Evolutionary conservation across 1,140 invertebrate species (phyloP).

Genomic region (Paraescarpia echinospica): DNA sequence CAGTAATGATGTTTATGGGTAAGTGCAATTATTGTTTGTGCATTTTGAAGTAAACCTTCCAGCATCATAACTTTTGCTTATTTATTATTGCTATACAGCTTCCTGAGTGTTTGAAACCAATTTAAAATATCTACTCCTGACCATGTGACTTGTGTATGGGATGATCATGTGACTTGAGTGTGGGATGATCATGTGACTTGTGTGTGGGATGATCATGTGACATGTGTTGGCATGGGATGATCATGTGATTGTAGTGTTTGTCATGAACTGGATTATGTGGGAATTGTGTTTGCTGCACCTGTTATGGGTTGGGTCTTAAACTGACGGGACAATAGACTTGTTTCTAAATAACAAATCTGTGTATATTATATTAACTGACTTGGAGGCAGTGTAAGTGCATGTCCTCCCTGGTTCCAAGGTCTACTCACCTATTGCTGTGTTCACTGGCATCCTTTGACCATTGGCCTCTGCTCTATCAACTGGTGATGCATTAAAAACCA

Average conservation of each 20-base stretch:
- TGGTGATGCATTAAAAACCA: too few relatives aligned
- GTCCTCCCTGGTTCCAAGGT: too few relatives aligned
- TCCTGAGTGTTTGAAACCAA: neutral
- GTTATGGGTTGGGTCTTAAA: neutral
- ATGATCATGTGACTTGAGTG: neutral
- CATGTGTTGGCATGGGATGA: neutral
- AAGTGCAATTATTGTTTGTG: neutral
- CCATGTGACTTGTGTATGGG: neutral
- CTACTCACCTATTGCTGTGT: too few relatives aligned
- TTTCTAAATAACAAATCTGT: too few relatives aligned
- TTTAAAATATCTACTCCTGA: neutral
- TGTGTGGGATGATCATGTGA: neutral
- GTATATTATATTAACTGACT: too few relatives aligned
- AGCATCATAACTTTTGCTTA: neutral
- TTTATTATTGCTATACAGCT: neutral
- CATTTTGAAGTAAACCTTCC: neutral
- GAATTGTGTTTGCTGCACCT: neutral
- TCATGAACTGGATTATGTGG: neutral
- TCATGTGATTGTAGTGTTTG: neutral
- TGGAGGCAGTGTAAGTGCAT: too few relatives aligned
- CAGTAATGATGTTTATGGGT: neutral
- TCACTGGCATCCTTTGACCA: too few relatives aligned
- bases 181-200: neutral
- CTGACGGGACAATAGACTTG: too few relatives aligned
- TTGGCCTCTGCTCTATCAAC: too few relatives aligned